These are phyloP conservation scores for Erinaceus europaeus DNA, from an alignment of 2,113 vertebrate species.

Conservation along the genomic window DNA sequence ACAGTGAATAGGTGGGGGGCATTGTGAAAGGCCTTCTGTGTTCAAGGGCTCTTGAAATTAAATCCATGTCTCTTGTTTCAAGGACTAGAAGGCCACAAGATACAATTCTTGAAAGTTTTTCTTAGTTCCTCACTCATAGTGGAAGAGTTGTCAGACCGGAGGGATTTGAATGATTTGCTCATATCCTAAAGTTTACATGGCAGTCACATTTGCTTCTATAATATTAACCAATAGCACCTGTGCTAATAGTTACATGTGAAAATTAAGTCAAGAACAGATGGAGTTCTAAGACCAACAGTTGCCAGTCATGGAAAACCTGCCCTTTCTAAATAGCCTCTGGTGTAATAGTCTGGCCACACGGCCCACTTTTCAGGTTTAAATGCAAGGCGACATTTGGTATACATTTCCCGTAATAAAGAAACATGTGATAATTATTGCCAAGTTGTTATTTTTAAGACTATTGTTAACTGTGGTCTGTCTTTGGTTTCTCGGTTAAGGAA, in stretches of 20 bases:
- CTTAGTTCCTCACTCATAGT: constrained; percentile 28
- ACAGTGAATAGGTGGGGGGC: background rate
- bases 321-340: constrained; percentile 57
- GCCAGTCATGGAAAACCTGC: constrained; percentile 46
- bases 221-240: constrained; percentile 42
- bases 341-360: constrained; percentile 56
- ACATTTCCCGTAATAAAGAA: constrained; percentile 72
- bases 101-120: background rate
- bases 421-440: constrained; percentile 67
- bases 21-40: constrained; percentile 37
- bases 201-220: constrained; percentile 15
- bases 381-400: constrained; percentile 71
- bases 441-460: constrained; percentile 73
- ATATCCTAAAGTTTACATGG: constrained; percentile 18
- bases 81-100: constrained; percentile 14
- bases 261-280: constrained; percentile 54
- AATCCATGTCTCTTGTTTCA: constrained; percentile 31
- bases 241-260: constrained; percentile 47
- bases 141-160: constrained; percentile 14
- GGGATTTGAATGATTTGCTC: constrained; percentile 22
- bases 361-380: constrained; percentile 73
- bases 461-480: constrained; percentile 70
- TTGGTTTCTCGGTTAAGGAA: constrained; percentile 66
- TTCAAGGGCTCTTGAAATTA: constrained; percentile 49
- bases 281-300: constrained; percentile 38